Evolutionary conservation across 2,888 invertebrate species (phyloP).

Genomic region (Megamerina dolium): DNA sequence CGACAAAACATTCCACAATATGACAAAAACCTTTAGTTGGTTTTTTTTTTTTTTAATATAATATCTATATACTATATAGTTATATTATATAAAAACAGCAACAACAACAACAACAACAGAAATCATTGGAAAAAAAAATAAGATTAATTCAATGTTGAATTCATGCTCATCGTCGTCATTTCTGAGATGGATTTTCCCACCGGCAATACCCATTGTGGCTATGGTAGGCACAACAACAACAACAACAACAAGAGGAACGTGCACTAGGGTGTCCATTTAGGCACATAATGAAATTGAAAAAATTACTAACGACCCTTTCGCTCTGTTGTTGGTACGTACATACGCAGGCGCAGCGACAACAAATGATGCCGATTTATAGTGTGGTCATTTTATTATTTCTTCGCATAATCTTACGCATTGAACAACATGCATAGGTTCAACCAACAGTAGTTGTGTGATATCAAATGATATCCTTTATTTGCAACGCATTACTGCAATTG

Average conservation of each 20-base stretch:
- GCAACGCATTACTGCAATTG: not conserved
- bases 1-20: conserved; percentile 48
- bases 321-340: not conserved
- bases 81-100: conserved; percentile 11
- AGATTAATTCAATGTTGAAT: conserved; percentile 12
- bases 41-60: conserved; percentile 13
- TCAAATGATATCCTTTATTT: conserved; percentile 11
- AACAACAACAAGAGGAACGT: conserved; percentile 4
- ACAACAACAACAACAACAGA: conserved; percentile 18
- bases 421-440: conserved; percentile 10
- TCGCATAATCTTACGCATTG: conserved; percentile 28
- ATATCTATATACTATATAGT: conserved; percentile 17
- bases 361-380: conserved; percentile 21
- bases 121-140: conserved; percentile 11
- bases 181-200: conserved; percentile 46
- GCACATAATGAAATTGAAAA: conserved; percentile 14
- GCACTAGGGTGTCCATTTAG: conserved; percentile 12
- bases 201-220: conserved; percentile 25
- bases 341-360: not conserved
- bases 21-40: conserved; percentile 39
- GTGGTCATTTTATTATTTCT: conserved; percentile 30
- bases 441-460: not conserved
- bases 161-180: conserved; percentile 24
- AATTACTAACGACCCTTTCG: conserved; percentile 11
- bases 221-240: conserved; percentile 5